Conservation (phyloP, 2,113 vertebrate species). For the Lipophrys pholis region DNA sequence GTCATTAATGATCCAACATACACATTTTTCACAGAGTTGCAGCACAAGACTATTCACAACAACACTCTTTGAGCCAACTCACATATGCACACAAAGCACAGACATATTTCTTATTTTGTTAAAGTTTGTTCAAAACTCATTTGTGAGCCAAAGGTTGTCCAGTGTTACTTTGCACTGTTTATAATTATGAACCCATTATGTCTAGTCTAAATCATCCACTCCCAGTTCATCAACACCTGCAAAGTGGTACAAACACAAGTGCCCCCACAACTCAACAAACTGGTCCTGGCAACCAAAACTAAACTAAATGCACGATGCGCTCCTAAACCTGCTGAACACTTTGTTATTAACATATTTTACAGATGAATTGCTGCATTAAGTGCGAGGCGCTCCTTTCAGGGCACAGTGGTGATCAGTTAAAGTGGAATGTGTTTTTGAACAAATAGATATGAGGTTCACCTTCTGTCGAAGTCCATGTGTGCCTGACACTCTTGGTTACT, state of each 20-base stretch:
- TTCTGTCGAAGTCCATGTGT: too few species aligned
- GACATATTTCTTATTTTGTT: neutral
- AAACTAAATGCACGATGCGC: constrained; percentile 21
- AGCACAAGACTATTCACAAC: neutral
- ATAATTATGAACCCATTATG: neutral
- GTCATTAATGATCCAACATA: constrained; percentile 16
- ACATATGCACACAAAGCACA: too few species aligned
- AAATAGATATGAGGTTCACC: too few species aligned
- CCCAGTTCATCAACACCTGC: constrained; percentile 1
- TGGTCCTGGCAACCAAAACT: constrained; percentile 47
- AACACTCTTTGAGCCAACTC: too few species aligned
- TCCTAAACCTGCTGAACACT: neutral
- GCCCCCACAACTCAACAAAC: constrained; percentile 31
- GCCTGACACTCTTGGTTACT: constrained; percentile 18
- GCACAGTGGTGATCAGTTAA: too few species aligned
- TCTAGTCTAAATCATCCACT: neutral
- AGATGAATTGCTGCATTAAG: neutral
- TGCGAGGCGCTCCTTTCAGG: neutral
- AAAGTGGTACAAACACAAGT: neutral
- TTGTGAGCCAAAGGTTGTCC: neutral
- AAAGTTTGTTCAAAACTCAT: neutral
- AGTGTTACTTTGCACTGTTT: neutral
- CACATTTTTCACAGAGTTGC: neutral
- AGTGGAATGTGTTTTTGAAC: too few species aligned
- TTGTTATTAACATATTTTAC: constrained; percentile 5